Evolutionary conservation across 2,113 vertebrate species (phyloP).

Genomic region (Harpagus bidentatus): DNA sequence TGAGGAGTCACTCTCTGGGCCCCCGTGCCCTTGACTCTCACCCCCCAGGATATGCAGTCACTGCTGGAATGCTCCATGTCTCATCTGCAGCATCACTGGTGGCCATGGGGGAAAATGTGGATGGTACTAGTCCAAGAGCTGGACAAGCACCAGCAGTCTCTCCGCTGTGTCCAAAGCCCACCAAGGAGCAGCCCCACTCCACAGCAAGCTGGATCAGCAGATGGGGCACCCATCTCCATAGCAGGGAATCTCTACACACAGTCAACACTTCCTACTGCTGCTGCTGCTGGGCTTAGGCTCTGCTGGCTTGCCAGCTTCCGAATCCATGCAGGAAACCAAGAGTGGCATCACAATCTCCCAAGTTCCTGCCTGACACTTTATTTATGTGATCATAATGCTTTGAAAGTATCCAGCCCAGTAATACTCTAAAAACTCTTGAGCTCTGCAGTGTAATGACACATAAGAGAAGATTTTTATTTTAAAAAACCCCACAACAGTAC

Average conservation of each 20-base stretch:
- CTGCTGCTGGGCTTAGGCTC: neutral
- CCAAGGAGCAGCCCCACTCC: neutral
- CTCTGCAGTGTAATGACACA: neutral
- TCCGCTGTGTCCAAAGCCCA: neutral
- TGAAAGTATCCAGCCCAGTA: neutral
- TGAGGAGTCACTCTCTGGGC: neutral
- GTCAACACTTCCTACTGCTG: fast-evolving
- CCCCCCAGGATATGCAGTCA: neutral
- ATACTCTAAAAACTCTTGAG: neutral
- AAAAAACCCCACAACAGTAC: neutral
- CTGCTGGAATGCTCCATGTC: neutral
- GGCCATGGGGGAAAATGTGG: neutral
- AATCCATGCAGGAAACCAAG: neutral
- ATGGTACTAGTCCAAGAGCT: no score
- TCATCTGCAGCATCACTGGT: neutral
- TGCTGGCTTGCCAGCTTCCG: neutral
- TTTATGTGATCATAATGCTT: neutral
- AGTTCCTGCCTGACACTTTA: neutral
- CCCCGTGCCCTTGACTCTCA: neutral
- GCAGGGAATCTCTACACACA: no score
- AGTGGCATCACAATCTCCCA: neutral
- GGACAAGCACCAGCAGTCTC: neutral
- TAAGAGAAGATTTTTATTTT: neutral
- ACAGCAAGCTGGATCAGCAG: neutral
- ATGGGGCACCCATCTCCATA: fast-evolving